A percentile compares a stretch with the other conserved stretches of the same genome.
Evolutionary conservation across 2,888 invertebrate genomes (phyloP).

Genomic region (Drosophila anomalata): DNA sequence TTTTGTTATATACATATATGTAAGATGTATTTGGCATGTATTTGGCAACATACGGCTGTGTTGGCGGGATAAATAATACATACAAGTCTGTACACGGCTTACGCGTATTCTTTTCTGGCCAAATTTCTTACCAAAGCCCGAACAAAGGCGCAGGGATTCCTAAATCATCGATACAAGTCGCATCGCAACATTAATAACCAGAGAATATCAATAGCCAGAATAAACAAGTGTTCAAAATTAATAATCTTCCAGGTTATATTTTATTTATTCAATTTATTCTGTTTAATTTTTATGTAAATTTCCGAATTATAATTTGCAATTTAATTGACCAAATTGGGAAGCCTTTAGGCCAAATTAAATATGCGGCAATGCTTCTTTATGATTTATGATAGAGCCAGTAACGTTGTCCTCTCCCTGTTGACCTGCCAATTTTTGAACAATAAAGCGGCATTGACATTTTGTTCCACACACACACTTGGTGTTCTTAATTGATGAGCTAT

Average conservation of each 20-base stretch:
- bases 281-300: neutral
- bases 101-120: constrained; percentile 38
- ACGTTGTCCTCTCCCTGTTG: constrained; percentile 5
- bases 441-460: constrained; percentile 32
- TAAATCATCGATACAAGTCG: constrained; percentile 67
- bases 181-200: constrained; percentile 45
- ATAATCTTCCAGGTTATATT: too few relatives aligned
- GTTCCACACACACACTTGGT: constrained; percentile 38
- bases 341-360: constrained; percentile 28
- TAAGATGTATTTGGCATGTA: constrained; percentile 21
- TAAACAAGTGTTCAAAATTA: too few relatives aligned
- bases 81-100: constrained; percentile 53
- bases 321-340: neutral
- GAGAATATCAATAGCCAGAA: neutral
- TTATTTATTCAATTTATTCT: too few relatives aligned
- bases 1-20: constrained; percentile 15
- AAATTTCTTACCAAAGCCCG: constrained; percentile 20
- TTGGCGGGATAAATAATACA: constrained; percentile 39
- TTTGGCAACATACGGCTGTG: constrained; percentile 27
- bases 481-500: constrained; percentile 63
- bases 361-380: neutral
- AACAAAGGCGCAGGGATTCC: constrained; percentile 44
- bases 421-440: constrained; percentile 31
- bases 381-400: constrained; percentile 9
- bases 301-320: neutral